Evolutionary conservation across 2,888 invertebrate species (phyloP).

Genomic region (Pristionchus maxplancki): DNA sequence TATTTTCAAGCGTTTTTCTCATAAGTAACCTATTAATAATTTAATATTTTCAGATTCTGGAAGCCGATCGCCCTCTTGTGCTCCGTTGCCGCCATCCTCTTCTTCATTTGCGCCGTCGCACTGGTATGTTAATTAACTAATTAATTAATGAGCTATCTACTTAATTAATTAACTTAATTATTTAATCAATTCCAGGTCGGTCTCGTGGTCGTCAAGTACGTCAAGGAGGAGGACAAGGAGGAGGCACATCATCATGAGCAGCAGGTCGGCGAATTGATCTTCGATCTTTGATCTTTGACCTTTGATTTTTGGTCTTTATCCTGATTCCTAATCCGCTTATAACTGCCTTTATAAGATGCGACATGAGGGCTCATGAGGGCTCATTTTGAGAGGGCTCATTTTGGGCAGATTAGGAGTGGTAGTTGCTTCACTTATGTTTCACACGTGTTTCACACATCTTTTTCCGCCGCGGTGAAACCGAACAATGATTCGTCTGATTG

Average conservation of each 20-base stretch:
- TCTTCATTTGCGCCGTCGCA: constrained; percentile 44
- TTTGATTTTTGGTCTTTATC: no score
- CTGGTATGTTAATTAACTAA: background rate
- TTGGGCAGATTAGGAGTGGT: no score
- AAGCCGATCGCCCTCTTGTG: constrained; percentile 44
- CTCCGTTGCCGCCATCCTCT: constrained; percentile 41
- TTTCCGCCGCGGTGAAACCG: no score
- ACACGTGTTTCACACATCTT: no score
- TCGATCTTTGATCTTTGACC: no score
- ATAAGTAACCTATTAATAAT: no score
- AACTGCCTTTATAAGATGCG: no score
- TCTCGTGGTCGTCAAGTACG: constrained; percentile 39
- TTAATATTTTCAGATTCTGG: constrained; percentile 48
- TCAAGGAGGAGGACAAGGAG: constrained; percentile 31
- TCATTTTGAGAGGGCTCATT: no score
- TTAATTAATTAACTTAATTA: background rate
- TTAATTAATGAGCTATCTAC: background rate
- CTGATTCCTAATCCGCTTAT: no score
- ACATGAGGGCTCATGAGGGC: no score
- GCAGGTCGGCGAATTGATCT: background rate
- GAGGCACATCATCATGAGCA: background rate
- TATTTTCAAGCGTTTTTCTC: background rate
- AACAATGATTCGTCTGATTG: no score
- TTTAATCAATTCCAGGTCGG: background rate
- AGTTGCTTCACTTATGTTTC: no score